Conservation (phyloP, 2,888 invertebrate species). For the Phragmatobia fuliginosa region DNA sequence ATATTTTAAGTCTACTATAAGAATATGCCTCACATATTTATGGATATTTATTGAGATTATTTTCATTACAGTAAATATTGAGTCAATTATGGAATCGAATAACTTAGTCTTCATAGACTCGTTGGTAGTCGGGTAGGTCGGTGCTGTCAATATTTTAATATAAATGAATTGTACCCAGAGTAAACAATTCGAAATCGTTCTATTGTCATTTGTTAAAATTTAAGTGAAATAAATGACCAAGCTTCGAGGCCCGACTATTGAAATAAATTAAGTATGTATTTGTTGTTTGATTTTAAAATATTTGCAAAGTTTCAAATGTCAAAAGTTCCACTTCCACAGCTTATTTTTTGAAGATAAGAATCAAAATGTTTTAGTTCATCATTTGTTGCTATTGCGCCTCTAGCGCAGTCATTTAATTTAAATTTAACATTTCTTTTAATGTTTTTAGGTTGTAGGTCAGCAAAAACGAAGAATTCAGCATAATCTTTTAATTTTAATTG, state of each 20-base stretch:
- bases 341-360: too few species aligned
- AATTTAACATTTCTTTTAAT: too few species aligned
- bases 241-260: slow-evolving; percentile 45
- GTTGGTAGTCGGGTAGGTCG: neutral
- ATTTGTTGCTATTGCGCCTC: too few species aligned
- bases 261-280: slow-evolving; percentile 61
- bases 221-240: slow-evolving; percentile 67
- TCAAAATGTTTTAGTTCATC: neutral
- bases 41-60: neutral
- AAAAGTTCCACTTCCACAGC: slow-evolving; percentile 32
- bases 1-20: too few species aligned
- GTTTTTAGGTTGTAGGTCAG: neutral
- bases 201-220: slow-evolving; percentile 44
- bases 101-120: neutral
- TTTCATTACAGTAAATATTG: neutral
- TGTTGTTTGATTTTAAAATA: slow-evolving; percentile 52
- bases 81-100: neutral
- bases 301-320: slow-evolving; percentile 51
- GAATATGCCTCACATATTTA: neutral
- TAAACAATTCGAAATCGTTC: slow-evolving; percentile 47
- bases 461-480: neutral
- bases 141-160: slow-evolving; percentile 37
- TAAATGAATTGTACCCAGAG: slow-evolving; percentile 31
- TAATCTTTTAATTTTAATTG: too few species aligned
- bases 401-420: too few species aligned